Conservation (phyloP, 2,797 vertebrate species). For the Anabacerthia variegaticeps region DNA sequence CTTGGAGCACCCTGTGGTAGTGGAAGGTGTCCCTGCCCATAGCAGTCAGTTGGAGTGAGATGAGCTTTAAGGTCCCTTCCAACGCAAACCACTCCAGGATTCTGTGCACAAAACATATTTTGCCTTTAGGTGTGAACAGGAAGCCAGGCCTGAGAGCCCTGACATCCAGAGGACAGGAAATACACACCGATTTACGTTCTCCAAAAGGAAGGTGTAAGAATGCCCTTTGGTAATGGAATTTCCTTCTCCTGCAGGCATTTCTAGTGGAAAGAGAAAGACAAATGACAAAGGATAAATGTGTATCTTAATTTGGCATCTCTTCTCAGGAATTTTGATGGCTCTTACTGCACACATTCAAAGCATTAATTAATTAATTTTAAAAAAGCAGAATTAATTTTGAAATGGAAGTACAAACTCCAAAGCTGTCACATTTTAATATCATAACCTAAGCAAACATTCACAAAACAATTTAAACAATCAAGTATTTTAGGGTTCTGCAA, state of each 20-base stretch:
- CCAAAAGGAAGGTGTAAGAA: conserved; percentile 86
- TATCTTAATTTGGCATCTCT: background rate
- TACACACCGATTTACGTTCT: conserved; percentile 19
- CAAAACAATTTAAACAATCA: background rate
- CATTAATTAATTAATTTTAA: too few species aligned
- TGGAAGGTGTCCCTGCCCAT: background rate
- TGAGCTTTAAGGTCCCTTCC: background rate
- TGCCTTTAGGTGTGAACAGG: background rate
- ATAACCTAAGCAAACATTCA: background rate
- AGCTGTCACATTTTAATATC: background rate
- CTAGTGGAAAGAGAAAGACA: conserved; percentile 70
- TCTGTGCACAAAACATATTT: background rate
- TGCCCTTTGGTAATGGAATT: conserved; percentile 85
- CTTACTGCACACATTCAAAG: background rate
- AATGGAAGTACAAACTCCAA: background rate
- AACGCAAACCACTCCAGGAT: background rate
- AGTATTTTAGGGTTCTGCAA: background rate
- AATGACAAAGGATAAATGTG: background rate
- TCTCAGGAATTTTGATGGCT: background rate
- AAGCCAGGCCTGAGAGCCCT: background rate
- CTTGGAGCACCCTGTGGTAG: background rate
- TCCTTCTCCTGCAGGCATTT: conserved; percentile 80
- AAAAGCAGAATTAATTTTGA: background rate
- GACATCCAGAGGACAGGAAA: background rate
- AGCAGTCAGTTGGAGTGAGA: too few species aligned